Evolutionary conservation across 2,797 vertebrate genomes (phyloP).

Genomic region (Masticophis lateralis): DNA sequence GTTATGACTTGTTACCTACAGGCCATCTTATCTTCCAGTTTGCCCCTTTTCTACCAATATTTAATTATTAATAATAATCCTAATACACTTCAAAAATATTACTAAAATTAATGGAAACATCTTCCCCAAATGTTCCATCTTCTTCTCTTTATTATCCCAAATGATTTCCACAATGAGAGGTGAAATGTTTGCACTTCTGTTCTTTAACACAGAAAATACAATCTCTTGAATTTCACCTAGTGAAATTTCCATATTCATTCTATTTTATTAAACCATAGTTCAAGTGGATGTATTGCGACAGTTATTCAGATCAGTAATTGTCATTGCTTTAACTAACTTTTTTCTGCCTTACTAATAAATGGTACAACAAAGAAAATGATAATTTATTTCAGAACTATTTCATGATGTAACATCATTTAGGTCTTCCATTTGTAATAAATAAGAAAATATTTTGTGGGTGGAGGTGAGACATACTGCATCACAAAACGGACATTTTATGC

Average conservation of each 20-base stretch:
- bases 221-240: slow-evolving; percentile 29
- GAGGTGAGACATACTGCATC: not conserved
- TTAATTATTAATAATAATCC: slow-evolving; percentile 4
- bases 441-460: not conserved
- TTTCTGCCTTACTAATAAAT: not conserved
- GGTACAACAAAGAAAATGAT: not conserved
- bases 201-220: slow-evolving; percentile 49
- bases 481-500: not conserved
- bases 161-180: slow-evolving; percentile 35
- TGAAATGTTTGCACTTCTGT: slow-evolving; percentile 42
- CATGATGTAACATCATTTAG: not conserved
- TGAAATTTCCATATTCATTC: slow-evolving; percentile 50
- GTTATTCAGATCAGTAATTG: slow-evolving; percentile 33
- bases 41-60: not conserved
- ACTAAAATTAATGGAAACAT: not conserved
- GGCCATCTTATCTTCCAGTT: not conserved
- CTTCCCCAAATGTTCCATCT: slow-evolving; percentile 4
- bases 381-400: slow-evolving; percentile 4
- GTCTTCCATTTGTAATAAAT: slow-evolving; percentile 11
- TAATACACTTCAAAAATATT: slow-evolving; percentile 27
- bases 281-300: slow-evolving; percentile 5
- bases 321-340: slow-evolving; percentile 22
- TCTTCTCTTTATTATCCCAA: slow-evolving; percentile 33
- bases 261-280: slow-evolving; percentile 16
- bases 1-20: not conserved